phyloP scores from a whole-genome alignment of 2,113 vertebrate species.

The Lutjanus erythropterus region DNA sequence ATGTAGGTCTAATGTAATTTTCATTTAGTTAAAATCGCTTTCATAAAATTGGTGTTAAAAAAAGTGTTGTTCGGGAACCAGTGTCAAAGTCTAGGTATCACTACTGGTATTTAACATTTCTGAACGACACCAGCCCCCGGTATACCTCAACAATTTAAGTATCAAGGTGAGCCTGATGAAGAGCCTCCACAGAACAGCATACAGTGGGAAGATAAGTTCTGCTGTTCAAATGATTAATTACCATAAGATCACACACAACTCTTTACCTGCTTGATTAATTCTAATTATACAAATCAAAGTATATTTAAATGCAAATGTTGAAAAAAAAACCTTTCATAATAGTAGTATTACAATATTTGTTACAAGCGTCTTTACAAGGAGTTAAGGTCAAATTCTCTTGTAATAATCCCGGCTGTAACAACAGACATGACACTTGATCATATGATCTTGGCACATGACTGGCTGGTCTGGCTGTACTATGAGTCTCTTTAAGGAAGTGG shows the following conservation, averaged over 20 bases:
- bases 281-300: neutral
- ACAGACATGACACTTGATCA: conserved; percentile 68
- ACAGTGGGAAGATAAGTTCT: conserved; percentile 22
- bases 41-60: no score
- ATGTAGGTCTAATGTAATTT: no score
- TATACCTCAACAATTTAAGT: neutral
- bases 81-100: no score
- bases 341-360: neutral
- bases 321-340: neutral
- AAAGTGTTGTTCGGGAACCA: no score
- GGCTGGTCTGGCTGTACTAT: conserved; percentile 23
- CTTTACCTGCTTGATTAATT: conserved; percentile 7
- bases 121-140: no score
- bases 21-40: no score
- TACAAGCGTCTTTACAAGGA: neutral
- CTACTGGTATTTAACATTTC: no score
- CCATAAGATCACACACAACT: neutral
- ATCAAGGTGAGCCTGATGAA: neutral
- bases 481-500: conserved; percentile 79
- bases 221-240: conserved; percentile 15
- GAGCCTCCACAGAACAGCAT: neutral
- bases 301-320: neutral
- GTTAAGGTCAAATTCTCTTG: neutral
- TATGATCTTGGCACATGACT: conserved; percentile 83
- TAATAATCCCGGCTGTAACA: neutral